Conservation (phyloP, 2,797 vertebrate species). For the Poecilia gillii region DNA sequence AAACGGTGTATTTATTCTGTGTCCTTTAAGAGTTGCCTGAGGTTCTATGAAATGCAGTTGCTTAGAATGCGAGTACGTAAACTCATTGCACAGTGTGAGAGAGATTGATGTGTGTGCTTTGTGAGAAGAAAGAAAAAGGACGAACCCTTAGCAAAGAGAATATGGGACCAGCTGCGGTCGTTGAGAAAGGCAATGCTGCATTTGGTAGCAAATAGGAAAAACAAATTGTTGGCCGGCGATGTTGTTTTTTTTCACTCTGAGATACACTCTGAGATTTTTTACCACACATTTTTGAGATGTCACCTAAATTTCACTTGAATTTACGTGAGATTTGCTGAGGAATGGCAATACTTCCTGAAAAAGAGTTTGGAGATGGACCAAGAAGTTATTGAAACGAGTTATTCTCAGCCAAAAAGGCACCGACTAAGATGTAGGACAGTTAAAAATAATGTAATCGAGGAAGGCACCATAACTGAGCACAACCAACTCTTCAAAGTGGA, state of each 20-base stretch:
- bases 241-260: slow-evolving; percentile 18
- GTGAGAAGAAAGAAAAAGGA: slow-evolving; percentile 41
- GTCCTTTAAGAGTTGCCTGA: not conserved
- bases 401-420: not conserved
- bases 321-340: not conserved
- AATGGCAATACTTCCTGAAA: not conserved
- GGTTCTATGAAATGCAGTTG: not conserved
- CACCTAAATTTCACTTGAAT: slow-evolving; percentile 33
- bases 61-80: slow-evolving; percentile 1
- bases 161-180: slow-evolving; percentile 28
- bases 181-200: slow-evolving; percentile 29
- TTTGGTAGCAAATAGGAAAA: slow-evolving; percentile 53
- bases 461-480: not conserved
- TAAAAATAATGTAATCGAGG: not conserved
- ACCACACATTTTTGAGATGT: slow-evolving; percentile 5
- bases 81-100: slow-evolving; percentile 14
- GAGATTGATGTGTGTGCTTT: slow-evolving; percentile 22
- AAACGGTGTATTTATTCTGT: not conserved
- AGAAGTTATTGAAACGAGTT: not conserved
- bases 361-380: not conserved
- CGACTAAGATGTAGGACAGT: not conserved
- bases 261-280: slow-evolving; percentile 15
- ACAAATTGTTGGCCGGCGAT: slow-evolving; percentile 53
- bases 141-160: slow-evolving; percentile 37
- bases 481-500: not conserved